Conservation (phyloP, 2,113 vertebrate species). For the Serilophus lunatus region DNA sequence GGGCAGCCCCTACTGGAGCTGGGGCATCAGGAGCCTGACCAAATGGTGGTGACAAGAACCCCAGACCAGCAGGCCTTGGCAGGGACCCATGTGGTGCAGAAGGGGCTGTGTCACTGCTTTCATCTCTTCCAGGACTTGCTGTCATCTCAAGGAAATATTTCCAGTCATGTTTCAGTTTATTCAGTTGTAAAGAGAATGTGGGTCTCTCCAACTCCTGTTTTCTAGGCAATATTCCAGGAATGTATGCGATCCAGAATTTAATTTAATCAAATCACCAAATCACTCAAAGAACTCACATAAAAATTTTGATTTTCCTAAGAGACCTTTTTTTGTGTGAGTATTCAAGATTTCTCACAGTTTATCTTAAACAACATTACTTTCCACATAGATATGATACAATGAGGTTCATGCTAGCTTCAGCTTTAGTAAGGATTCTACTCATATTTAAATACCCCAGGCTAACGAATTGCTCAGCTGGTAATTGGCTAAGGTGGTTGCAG, state of each 20-base stretch:
- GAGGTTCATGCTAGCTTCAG: neutral
- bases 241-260: neutral
- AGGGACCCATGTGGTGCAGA: neutral
- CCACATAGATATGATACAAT: neutral
- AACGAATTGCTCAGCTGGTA: slow-evolving; percentile 36
- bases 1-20: neutral
- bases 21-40: neutral
- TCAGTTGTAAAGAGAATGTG: neutral
- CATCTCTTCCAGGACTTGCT: neutral
- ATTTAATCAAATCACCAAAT: neutral
- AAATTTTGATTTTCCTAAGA: too few relatives aligned
- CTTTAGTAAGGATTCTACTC: slow-evolving; percentile 45
- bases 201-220: neutral
- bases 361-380: neutral
- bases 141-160: neutral
- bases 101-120: neutral
- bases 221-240: neutral
- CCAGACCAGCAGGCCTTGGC: neutral
- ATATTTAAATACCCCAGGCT: slow-evolving; percentile 39
- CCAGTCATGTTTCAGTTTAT: neutral
- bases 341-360: neutral
- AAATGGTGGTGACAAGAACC: fast-evolving
- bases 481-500: neutral
- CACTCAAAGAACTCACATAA: too few relatives aligned
- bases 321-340: neutral